These are phyloP conservation scores for Ricordea florida DNA, from an alignment of 92 coral and sea anemone species.

Conservation along the genomic window DNA sequence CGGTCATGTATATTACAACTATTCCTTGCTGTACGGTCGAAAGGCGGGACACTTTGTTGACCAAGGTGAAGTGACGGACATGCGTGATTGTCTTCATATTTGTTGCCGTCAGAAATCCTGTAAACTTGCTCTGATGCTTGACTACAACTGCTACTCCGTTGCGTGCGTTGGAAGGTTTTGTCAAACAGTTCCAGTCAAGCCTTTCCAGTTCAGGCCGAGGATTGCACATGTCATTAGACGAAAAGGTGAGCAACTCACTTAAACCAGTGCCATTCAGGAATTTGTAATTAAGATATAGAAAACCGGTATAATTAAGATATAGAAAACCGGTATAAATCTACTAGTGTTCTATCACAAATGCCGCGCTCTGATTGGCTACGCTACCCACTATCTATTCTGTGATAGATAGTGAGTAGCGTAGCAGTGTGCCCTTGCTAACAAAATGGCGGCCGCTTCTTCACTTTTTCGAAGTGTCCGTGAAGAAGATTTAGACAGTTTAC, in stretches of 20 bases:
- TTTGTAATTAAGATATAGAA: too few relatives aligned
- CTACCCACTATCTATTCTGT: too few relatives aligned
- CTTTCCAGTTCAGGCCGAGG: conserved; percentile 39
- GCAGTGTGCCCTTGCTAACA: too few relatives aligned
- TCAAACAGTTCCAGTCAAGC: conserved; percentile 68
- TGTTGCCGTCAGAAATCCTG: conserved; percentile 67
- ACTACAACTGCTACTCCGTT: conserved; percentile 62
- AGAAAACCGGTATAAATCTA: too few relatives aligned
- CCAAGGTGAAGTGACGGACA: conserved; percentile 50
- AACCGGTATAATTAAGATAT: too few relatives aligned
- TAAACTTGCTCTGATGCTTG: conserved; percentile 59
- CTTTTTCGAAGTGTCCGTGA: too few relatives aligned
- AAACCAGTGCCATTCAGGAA: too few relatives aligned
- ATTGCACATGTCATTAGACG: conserved; percentile 66
- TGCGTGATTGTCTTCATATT: conserved; percentile 49
- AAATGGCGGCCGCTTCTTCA: too few relatives aligned
- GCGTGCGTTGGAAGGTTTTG: conserved; percentile 66
- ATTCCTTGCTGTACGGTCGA: conserved; percentile 67
- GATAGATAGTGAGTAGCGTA: too few relatives aligned
- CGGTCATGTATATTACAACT: conserved; percentile 44
- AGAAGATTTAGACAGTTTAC: too few relatives aligned
- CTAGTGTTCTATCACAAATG: too few relatives aligned
- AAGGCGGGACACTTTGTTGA: conserved; percentile 71
- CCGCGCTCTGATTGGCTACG: too few relatives aligned
- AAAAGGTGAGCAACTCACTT: conserved; percentile 57